Evolutionary conservation across 2,888 invertebrate species (phyloP).

Genomic region (Metopia argyrocephala): DNA sequence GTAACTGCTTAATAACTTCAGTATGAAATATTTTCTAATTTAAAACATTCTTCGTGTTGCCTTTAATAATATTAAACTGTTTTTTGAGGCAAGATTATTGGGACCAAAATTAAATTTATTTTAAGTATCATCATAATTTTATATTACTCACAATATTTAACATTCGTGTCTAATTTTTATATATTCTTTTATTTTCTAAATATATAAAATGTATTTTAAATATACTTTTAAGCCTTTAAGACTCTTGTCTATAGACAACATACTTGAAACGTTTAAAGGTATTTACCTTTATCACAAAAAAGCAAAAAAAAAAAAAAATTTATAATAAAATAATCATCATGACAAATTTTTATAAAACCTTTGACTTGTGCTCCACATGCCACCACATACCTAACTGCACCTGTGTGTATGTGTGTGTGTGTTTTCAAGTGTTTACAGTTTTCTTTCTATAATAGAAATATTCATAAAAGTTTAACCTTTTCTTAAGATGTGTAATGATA

Average conservation of each 20-base stretch:
- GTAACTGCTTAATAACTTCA: no score
- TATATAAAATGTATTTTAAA: constrained; percentile 9
- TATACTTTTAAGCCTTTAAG: constrained; percentile 22
- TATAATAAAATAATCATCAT: background rate
- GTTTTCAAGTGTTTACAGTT: background rate
- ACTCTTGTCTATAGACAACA: constrained; percentile 37
- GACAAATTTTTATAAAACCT: background rate
- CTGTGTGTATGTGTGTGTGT: no score
- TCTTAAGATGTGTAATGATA: background rate
- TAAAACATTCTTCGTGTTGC: no score
- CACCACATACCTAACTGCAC: no score
- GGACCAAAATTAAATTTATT: no score
- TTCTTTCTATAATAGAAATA: background rate
- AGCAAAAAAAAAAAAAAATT: background rate
- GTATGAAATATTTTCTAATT: no score
- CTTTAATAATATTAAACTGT: no score
- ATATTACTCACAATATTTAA: no score
- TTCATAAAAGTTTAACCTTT: background rate
- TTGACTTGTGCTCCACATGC: background rate
- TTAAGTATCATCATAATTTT: no score
- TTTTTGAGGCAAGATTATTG: no score
- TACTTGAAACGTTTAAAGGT: background rate
- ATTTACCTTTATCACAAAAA: background rate
- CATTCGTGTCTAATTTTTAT: background rate
- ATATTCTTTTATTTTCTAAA: background rate